phyloP scores from a whole-genome alignment of 37 sponge, comb jelly and placozoan species.

The Axinella damicornis region DNA sequence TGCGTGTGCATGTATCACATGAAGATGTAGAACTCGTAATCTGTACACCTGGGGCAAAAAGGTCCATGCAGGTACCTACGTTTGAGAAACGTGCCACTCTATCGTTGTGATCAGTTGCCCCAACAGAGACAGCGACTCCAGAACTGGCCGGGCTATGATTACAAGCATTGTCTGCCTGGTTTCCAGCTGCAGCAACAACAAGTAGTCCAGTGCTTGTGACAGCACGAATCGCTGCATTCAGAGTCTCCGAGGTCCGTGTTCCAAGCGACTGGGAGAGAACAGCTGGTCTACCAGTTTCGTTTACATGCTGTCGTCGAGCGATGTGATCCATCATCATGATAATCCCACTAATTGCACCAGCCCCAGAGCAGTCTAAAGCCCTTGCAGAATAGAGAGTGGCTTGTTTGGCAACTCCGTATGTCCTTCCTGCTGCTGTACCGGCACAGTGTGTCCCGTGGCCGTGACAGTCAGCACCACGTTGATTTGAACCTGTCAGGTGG shows the following conservation, averaged over 20 bases:
- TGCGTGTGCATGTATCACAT: slow-evolving; percentile 63
- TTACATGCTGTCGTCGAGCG: slow-evolving; percentile 10
- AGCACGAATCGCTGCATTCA: slow-evolving; percentile 49
- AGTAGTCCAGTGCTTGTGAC: slow-evolving; percentile 45
- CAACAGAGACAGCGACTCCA: slow-evolving; percentile 55
- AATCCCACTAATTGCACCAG: slow-evolving; percentile 80
- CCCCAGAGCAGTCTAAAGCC: slow-evolving; percentile 70
- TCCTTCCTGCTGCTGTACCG: slow-evolving; percentile 74
- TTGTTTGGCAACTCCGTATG: slow-evolving; percentile 77
- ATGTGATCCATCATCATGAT: slow-evolving; percentile 64
- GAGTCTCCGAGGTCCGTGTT: slow-evolving; percentile 24
- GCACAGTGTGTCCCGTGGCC: slow-evolving; percentile 88
- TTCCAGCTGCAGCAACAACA: slow-evolving; percentile 75
- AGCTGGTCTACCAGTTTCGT: slow-evolving; percentile 7
- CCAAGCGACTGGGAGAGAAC: slow-evolving; percentile 82
- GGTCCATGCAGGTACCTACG: slow-evolving; percentile 67
- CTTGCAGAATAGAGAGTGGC: slow-evolving; percentile 62
- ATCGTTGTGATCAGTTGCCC: slow-evolving; percentile 63
- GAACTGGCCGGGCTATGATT: slow-evolving; percentile 72
- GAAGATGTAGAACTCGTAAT: slow-evolving; percentile 55
- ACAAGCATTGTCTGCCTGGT: slow-evolving; percentile 75
- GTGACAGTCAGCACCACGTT: slow-evolving; percentile 75
- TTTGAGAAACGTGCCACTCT: slow-evolving; percentile 64
- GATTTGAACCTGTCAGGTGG: slow-evolving; percentile 46
- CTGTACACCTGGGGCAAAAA: slow-evolving; percentile 73